Conservation (phyloP, 2,797 vertebrate species). For the Coendou prehensilis region DNA sequence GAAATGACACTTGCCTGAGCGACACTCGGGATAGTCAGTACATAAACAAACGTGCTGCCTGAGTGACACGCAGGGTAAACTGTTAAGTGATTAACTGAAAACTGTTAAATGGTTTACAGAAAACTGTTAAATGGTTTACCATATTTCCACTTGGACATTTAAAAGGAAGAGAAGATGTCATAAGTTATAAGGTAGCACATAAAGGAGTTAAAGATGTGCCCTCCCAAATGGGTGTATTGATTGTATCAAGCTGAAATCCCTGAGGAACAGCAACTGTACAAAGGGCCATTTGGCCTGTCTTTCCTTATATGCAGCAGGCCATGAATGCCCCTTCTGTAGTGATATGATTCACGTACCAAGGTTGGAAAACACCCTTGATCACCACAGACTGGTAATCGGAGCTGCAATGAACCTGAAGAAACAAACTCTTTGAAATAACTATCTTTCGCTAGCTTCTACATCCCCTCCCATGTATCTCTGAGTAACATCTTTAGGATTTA, state of each 20-base stretch:
- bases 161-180: neutral
- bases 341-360: neutral
- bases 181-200: neutral
- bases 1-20: no score
- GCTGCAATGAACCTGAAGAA: neutral
- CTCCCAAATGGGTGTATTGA: neutral
- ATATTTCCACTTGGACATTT: constrained; percentile 16
- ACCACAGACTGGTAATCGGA: neutral
- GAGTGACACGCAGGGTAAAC: no score
- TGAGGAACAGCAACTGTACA: neutral
- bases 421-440: neutral
- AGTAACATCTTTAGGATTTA: neutral
- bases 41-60: no score
- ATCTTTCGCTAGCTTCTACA: neutral
- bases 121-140: neutral
- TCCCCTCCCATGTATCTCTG: neutral
- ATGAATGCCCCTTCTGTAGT: neutral
- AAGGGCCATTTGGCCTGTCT: neutral
- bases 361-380: neutral
- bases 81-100: neutral
- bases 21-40: no score
- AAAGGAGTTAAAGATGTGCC: neutral
- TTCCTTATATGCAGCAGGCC: neutral
- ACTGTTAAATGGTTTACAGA: neutral
- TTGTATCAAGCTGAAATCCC: neutral